Conservation (phyloP, 1,140 invertebrate species). For the Diorhabda sublineata region DNA sequence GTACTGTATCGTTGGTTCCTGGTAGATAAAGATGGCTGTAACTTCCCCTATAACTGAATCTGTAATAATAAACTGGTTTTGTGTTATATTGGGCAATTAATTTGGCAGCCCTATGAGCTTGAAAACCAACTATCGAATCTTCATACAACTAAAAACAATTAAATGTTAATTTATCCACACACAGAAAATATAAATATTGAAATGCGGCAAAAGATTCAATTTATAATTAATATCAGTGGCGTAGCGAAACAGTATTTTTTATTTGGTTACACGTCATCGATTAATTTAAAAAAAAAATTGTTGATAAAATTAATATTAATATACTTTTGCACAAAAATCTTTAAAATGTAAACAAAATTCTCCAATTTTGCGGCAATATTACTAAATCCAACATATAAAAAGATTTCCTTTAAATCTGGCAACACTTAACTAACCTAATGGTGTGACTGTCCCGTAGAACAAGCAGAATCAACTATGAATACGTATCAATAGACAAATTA, state of each 20-base stretch:
- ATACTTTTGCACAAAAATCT: background rate
- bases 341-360: background rate
- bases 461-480: too few species aligned
- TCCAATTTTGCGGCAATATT: background rate
- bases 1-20: slow-evolving; percentile 34
- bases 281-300: too few species aligned
- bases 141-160: slow-evolving; percentile 45
- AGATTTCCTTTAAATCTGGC: too few species aligned
- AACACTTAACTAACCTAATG: too few species aligned
- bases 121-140: slow-evolving; percentile 52
- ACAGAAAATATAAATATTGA: too few species aligned
- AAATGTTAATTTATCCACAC: too few species aligned
- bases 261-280: too few species aligned
- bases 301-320: background rate
- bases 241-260: too few species aligned
- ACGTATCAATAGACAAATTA: background rate
- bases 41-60: slow-evolving; percentile 53
- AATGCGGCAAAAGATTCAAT: too few species aligned
- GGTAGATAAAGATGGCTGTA: slow-evolving; percentile 53
- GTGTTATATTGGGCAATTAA: slow-evolving; percentile 49
- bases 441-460: too few species aligned
- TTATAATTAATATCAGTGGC: too few species aligned
- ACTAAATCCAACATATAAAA: too few species aligned
- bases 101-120: slow-evolving; percentile 50
- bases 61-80: slow-evolving; percentile 53